phyloP scores from a whole-genome alignment of 2,888 invertebrate genomes.

The Cepaea hortensis region DNA sequence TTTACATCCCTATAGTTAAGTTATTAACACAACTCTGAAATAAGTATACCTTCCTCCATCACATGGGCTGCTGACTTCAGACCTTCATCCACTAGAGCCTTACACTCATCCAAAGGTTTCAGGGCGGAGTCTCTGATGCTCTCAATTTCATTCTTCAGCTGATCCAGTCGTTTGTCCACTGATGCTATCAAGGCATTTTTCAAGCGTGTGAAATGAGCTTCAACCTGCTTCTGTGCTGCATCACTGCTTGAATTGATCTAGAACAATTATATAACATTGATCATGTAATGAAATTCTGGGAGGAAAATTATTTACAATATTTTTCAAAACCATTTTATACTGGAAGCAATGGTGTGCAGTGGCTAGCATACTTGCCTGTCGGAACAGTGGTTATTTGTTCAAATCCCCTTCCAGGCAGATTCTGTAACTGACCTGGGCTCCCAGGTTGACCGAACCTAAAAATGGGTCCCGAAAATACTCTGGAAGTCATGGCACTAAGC shows the following conservation, averaged over 20 bases:
- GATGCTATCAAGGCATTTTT: constrained; percentile 59
- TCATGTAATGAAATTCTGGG: neutral
- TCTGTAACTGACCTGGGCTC: too few relatives aligned
- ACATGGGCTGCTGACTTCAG: constrained; percentile 62
- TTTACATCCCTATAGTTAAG: neutral
- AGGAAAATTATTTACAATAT: too few relatives aligned
- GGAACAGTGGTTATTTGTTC: too few relatives aligned
- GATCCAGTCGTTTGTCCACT: constrained; percentile 59
- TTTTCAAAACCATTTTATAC: too few relatives aligned
- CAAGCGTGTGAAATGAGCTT: constrained; percentile 64
- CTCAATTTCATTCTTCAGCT: constrained; percentile 63
- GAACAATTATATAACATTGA: neutral
- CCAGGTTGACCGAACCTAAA: too few relatives aligned
- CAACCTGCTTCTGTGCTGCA: constrained; percentile 59
- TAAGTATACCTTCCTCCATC: constrained; percentile 68
- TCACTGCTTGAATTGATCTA: constrained; percentile 66
- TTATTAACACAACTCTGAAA: neutral
- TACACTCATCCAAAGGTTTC: constrained; percentile 67
- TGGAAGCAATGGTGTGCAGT: too few relatives aligned
- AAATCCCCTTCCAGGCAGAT: too few relatives aligned
- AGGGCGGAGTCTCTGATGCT: constrained; percentile 61
- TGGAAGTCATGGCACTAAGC: too few relatives aligned
- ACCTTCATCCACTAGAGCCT: constrained; percentile 66
- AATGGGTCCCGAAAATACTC: too few relatives aligned
- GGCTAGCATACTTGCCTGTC: too few relatives aligned